phyloP scores from a whole-genome alignment of 2,797 vertebrate species.

The Bryconaethiops microstoma region DNA sequence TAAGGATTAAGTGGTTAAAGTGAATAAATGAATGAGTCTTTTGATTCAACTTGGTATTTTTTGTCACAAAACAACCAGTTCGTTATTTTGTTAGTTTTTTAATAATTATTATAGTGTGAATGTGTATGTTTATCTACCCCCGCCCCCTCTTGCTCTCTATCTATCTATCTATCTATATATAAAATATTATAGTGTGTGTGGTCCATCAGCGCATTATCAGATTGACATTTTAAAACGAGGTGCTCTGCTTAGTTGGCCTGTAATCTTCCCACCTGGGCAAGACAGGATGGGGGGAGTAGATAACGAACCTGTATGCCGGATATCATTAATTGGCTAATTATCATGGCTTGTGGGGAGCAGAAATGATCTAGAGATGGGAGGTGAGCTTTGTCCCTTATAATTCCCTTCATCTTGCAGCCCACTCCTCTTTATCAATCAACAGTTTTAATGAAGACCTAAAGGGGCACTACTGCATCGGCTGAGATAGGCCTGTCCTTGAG shows the following conservation, averaged over 20 bases:
- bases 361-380: conserved; percentile 45
- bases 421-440: conserved; percentile 56
- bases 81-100: conserved; percentile 30
- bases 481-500: conserved; percentile 26
- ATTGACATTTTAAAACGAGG: conserved; percentile 51
- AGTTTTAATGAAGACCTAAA: conserved; percentile 52
- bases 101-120: neutral
- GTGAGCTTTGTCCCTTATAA: conserved; percentile 32
- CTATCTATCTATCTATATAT: too few species aligned
- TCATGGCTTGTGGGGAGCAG: conserved; percentile 40
- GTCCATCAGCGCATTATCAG: conserved; percentile 40
- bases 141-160: too few species aligned
- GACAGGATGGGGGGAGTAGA: conserved; percentile 37
- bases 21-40: too few species aligned
- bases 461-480: neutral
- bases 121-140: conserved; percentile 8
- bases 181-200: too few species aligned
- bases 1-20: too few species aligned
- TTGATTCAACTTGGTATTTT: neutral
- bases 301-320: conserved; percentile 57
- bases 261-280: conserved; percentile 52
- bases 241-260: conserved; percentile 43
- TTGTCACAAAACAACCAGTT: conserved; percentile 9
- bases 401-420: conserved; percentile 41
- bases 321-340: conserved; percentile 67